A percentile compares a stretch with the other conserved stretches of the same genome.
phyloP scores from a whole-genome alignment of 2,888 invertebrate species.

The Oasisia sp. region DNA sequence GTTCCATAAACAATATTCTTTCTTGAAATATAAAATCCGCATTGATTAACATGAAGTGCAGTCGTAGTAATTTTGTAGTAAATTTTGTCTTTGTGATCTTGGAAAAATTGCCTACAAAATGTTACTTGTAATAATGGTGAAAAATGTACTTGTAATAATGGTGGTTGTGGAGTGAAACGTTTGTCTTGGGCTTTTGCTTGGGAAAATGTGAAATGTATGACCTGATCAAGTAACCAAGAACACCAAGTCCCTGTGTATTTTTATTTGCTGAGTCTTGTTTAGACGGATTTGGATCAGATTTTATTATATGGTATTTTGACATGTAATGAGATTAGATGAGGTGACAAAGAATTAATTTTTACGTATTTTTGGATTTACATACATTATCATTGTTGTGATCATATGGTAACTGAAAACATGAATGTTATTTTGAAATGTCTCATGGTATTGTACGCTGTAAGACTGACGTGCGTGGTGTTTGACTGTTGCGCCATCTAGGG shows the following conservation, averaged over 20 bases:
- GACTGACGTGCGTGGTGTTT: not conserved
- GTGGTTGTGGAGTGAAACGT: not conserved
- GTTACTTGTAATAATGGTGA: not conserved
- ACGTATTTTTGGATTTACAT: too few species aligned
- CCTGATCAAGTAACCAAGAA: not conserved
- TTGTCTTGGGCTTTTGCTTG: not conserved
- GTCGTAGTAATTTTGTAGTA: not conserved
- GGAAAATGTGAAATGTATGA: not conserved
- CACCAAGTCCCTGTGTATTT: not conserved
- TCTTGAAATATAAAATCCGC: not conserved
- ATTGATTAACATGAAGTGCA: not conserved
- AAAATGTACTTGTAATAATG: not conserved
- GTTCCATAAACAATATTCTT: not conserved
- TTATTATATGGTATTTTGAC: too few species aligned
- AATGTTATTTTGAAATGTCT: too few species aligned
- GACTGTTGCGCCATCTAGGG: constrained; percentile 43
- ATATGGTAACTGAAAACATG: too few species aligned
- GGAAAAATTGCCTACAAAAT: too few species aligned
- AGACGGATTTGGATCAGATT: too few species aligned
- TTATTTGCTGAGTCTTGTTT: too few species aligned
- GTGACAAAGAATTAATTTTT: too few species aligned
- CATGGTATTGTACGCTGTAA: too few species aligned
- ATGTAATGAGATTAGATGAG: too few species aligned
- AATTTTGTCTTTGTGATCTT: not conserved
- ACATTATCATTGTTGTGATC: too few species aligned